Percentiles rank a stretch among this genome's conserved stretches.
Conservation (phyloP, 2,113 vertebrate species). For the Phycodurus eques region DNA sequence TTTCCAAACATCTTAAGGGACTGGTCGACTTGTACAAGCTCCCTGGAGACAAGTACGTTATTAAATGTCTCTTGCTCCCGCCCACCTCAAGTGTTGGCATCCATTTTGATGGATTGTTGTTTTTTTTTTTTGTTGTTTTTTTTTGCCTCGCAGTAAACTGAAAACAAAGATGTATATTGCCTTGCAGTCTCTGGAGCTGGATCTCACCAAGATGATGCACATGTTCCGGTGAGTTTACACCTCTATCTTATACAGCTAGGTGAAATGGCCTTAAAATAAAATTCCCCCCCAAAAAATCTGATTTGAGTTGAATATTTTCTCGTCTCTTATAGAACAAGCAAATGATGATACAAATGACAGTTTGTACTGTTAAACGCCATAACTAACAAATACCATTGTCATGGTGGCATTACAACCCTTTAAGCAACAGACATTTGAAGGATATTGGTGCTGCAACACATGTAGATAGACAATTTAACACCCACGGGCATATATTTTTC, state of each 20-base stretch:
- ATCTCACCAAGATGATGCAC: conserved; percentile 97
- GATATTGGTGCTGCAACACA: no score
- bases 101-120: background rate
- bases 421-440: no score
- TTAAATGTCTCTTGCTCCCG: no score
- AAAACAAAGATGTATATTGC: conserved; percentile 99
- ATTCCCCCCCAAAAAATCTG: background rate
- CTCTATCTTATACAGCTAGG: background rate
- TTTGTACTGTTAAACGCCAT: no score
- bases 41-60: conserved; percentile 92
- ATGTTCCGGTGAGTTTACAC: conserved; percentile 85
- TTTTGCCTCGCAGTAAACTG: conserved; percentile 80
- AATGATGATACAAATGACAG: no score
- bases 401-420: no score
- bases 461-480: no score
- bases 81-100: background rate
- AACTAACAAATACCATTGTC: no score
- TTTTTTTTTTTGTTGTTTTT: conserved; percentile 1
- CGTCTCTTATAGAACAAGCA: no score
- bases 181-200: conserved; percentile 93
- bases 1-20: conserved; percentile 95
- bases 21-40: conserved; percentile 96
- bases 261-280: no score
- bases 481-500: no score
- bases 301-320: no score